These are phyloP conservation scores for Apocrypta bakeri DNA, from an alignment of 1,140 invertebrate genomes.

Conservation along the genomic window DNA sequence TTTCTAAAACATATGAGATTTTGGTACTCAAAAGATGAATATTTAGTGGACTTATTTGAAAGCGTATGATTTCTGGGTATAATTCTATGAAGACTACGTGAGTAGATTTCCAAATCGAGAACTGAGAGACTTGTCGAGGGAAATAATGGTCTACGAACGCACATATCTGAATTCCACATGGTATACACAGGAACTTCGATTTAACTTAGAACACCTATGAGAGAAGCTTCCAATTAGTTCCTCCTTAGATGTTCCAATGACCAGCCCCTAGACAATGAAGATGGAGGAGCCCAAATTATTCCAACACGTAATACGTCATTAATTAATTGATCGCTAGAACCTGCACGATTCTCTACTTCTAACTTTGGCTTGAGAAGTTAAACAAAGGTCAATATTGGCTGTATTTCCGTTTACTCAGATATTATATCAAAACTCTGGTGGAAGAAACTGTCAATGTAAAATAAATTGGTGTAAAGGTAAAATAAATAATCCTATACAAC, in stretches of 20 bases:
- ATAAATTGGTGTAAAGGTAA: too few species aligned
- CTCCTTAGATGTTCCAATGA: not conserved
- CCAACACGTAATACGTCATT: not conserved
- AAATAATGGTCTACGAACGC: too few species aligned
- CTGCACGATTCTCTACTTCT: not conserved
- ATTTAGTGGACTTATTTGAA: not conserved
- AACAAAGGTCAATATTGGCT: too few species aligned
- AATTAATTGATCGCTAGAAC: conserved; percentile 2
- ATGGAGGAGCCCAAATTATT: not conserved
- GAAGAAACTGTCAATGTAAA: too few species aligned
- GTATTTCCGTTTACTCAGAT: too few species aligned
- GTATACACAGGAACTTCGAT: not conserved
- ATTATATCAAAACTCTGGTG: too few species aligned
- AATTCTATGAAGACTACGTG: not conserved
- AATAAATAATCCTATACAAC: not conserved
- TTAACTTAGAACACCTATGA: not conserved
- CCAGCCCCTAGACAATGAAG: not conserved
- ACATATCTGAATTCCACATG: conserved; percentile 17
- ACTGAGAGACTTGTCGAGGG: too few species aligned
- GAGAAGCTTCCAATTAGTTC: not conserved
- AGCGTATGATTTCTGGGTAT: too few species aligned
- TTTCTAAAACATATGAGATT: not conserved
- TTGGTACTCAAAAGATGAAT: not conserved
- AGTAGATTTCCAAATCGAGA: not conserved
- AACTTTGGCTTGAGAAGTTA: not conserved